Evolutionary conservation across 2,113 vertebrate species (phyloP).

Genomic region (Gnathonemus longibarbis): DNA sequence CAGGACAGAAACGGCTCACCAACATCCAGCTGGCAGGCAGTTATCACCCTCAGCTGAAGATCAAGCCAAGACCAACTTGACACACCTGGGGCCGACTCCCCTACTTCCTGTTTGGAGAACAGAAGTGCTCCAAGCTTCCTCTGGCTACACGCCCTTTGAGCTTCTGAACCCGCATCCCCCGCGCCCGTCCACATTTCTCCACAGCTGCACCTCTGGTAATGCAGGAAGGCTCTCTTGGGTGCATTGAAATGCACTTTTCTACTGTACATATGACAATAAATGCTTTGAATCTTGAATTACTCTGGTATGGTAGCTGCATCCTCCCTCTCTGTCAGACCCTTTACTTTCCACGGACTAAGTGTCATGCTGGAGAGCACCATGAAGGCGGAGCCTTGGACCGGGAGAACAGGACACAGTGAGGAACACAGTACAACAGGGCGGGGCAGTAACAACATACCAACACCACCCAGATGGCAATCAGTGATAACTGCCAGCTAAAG

Average conservation of each 20-base stretch:
- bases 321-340: background rate
- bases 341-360: background rate
- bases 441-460: background rate
- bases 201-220: background rate
- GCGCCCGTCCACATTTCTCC: background rate
- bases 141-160: background rate
- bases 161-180: background rate
- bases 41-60: background rate
- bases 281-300: too few relatives aligned
- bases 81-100: background rate
- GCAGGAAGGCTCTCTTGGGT: background rate
- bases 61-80: background rate
- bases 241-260: background rate
- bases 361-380: background rate
- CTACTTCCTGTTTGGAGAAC: background rate
- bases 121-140: background rate
- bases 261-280: too few relatives aligned
- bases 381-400: background rate
- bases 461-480: background rate
- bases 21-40: background rate
- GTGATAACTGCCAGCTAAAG: background rate
- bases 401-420: background rate
- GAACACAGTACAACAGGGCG: background rate
- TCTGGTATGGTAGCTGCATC: background rate
- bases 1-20: background rate